A percentile compares a stretch with the other conserved stretches of the same genome.
Evolutionary conservation across 2,797 vertebrate species (phyloP).

Genomic region (Enteromius afrohamiltoni): DNA sequence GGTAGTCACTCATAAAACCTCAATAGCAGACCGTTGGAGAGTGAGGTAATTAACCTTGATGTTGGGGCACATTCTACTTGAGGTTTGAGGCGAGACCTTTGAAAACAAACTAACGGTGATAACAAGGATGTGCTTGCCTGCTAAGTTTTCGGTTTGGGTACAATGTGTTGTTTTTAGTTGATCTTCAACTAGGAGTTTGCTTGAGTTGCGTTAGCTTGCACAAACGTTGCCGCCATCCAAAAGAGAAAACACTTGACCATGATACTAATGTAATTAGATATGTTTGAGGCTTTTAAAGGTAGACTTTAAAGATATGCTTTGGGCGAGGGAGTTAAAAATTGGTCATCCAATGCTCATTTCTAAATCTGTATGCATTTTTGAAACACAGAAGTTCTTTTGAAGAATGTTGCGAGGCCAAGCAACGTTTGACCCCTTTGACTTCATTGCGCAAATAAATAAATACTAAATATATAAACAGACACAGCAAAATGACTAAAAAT

Average conservation of each 20-base stretch:
- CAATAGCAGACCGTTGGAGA: neutral
- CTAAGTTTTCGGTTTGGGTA: neutral
- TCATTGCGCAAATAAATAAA: neutral
- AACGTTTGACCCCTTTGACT: neutral
- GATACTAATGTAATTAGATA: neutral
- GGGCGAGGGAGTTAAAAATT: neutral
- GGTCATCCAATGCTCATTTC: neutral
- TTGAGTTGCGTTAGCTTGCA: neutral
- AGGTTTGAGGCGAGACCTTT: constrained; percentile 21
- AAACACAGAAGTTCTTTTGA: neutral
- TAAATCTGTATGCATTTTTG: neutral
- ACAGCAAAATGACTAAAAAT: neutral
- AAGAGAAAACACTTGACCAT: neutral
- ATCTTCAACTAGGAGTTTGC: neutral
- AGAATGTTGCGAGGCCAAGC: neutral
- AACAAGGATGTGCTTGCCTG: neutral
- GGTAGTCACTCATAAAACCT: neutral
- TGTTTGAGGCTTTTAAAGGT: neutral
- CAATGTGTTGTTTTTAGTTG: neutral
- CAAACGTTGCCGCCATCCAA: neutral
- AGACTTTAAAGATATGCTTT: neutral
- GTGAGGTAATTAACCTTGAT: constrained; percentile 34
- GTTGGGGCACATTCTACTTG: constrained; percentile 1
- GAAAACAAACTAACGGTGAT: neutral
- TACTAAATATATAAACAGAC: neutral